Base-by-base conservation (phyloP, 2,888 invertebrate species). In the Frankliniella intonsa region DNA sequence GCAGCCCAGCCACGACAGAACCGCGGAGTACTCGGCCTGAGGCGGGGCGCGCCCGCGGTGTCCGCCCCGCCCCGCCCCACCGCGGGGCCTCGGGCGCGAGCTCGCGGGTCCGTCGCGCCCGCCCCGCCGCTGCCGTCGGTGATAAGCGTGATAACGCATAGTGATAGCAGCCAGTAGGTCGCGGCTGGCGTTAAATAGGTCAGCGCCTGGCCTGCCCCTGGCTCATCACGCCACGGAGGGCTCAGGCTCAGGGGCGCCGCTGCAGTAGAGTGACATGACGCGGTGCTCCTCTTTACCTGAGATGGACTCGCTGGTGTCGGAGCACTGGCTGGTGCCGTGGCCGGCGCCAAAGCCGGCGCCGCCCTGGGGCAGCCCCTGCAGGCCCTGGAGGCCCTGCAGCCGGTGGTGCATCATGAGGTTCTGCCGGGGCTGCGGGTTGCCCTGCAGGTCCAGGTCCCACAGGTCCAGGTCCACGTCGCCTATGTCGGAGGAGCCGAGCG, bases 391-490 rank as follows among this genome's bases (percentile, higher is more conserved):
- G 82, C 81, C 80, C 22, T 50, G 19, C 62, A 49, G 79, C 80
- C 69, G 25, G 69, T 76, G 87, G 22, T 76, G 69, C 69, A 76
- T 76, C 69, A 76, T 76, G 7, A 76, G 22, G 69, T 76, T 76
- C 69, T 76, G 69, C 22, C 69, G 69, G 25, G 69, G 69, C 84
- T 87, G 90, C 84, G 88, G 88, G 86, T 91, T 91, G 69, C 69
- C 69, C 22, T 76, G 69, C 82, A 91, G 87, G 86, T 92, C 92
- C 86, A 92, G 87, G 86, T 94, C 94, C 95, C 95, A 96, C 85
- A 95, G 90, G 87, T 95, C 95, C 84, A 94, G 90, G 86, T 94
- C 94, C 84, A 88, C 87, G 85, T 90, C 90, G 69, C 92, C 93
- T 87, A 94, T 94, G 85, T 94, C 94, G 27, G 94, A 92, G 85